These are phyloP conservation scores for Urechis unicinctus DNA, from an alignment of 2,888 invertebrate species.

Conservation along the genomic window DNA sequence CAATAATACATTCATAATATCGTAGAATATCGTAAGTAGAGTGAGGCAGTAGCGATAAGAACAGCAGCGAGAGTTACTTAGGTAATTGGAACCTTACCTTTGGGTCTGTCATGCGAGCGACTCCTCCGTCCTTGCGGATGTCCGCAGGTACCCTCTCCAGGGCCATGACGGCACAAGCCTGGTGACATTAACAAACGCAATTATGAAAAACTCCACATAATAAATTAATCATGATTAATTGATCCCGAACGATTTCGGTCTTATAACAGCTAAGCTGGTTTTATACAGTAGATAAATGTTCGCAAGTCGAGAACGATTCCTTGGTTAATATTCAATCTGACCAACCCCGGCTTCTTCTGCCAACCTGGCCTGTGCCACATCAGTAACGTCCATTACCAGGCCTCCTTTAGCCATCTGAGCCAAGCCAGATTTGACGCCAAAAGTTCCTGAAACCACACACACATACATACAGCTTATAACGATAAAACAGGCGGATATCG, in stretches of 20 bases:
- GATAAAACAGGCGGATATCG: too few species aligned
- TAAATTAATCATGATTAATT: too few species aligned
- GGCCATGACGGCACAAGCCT: slow-evolving; percentile 49
- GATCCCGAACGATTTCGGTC: too few species aligned
- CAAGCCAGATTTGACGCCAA: slow-evolving; percentile 42
- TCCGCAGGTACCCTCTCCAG: slow-evolving; percentile 46
- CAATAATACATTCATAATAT: too few species aligned
- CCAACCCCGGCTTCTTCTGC: slow-evolving; percentile 44
- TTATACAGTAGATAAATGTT: too few species aligned
- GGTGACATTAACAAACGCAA: neutral
- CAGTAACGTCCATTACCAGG: slow-evolving; percentile 45
- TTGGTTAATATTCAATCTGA: neutral
- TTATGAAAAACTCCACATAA: neutral
- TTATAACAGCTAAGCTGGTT: too few species aligned
- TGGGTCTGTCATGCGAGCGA: slow-evolving; percentile 44
- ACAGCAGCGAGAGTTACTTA: neutral
- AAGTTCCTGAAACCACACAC: slow-evolving; percentile 11
- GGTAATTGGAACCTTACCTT: slow-evolving; percentile 24
- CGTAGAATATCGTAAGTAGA: neutral
- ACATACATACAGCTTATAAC: too few species aligned
- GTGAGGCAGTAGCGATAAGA: neutral
- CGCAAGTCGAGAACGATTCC: neutral
- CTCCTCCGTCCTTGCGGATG: slow-evolving; percentile 41
- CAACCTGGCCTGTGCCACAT: slow-evolving; percentile 37
- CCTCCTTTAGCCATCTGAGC: slow-evolving; percentile 47